Conservation (phyloP, 2,888 invertebrate species). For the Apamea sordens region DNA sequence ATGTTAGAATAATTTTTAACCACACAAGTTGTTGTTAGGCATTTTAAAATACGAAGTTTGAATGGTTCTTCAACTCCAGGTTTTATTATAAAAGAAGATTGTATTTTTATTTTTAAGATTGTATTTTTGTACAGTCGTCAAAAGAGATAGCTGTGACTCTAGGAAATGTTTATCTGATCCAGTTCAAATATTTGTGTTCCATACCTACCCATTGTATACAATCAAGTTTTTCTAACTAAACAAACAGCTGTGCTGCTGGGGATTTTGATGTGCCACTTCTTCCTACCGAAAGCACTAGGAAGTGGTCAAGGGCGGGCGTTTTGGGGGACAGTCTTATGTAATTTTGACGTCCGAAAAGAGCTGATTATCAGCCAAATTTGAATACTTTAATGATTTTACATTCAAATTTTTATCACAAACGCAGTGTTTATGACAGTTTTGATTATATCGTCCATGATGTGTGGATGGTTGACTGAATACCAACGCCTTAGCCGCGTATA, state of each 20-base stretch:
- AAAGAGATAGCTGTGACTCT: not conserved
- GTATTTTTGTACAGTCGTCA: not conserved
- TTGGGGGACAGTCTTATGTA: not conserved
- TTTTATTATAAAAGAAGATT: not conserved
- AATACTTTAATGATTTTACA: not conserved
- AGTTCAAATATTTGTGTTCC: not conserved
- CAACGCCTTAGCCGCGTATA: not conserved
- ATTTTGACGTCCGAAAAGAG: not conserved
- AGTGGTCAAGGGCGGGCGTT: not conserved
- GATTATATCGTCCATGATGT: not conserved
- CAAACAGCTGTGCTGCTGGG: not conserved
- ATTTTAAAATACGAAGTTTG: not conserved
- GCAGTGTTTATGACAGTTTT: not conserved
- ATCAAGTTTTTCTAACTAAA: not conserved
- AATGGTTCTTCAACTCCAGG: not conserved
- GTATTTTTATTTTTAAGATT: not conserved
- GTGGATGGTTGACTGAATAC: not conserved
- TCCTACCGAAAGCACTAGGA: not conserved
- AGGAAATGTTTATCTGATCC: not conserved
- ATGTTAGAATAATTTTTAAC: conserved; percentile 37
- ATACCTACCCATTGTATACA: not conserved
- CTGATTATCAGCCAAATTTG: not conserved
- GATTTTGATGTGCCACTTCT: not conserved
- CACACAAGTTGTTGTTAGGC: conserved; percentile 20
- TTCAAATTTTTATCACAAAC: not conserved